Conservation (phyloP, 2,797 vertebrate genomes). For the Ceryle rudis region DNA sequence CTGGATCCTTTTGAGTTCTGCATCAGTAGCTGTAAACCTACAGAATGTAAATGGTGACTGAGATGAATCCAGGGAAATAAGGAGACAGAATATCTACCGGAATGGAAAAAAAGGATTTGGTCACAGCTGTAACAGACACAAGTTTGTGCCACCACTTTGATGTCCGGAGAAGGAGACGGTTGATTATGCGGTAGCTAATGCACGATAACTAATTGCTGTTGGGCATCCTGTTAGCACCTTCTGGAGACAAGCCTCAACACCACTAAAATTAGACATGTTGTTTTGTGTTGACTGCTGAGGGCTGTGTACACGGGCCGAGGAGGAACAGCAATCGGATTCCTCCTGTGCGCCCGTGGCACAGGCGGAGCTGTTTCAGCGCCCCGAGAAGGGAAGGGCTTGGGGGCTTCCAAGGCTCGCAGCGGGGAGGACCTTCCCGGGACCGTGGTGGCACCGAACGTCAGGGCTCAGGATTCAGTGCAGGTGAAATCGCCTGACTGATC, state of each 20-base stretch:
- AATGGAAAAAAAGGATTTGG: neutral
- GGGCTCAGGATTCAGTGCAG: no score
- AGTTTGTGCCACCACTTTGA: fast-evolving
- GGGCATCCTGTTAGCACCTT: neutral
- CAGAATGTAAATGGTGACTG: fast-evolving
- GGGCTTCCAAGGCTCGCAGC: no score
- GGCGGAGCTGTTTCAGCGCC: fast-evolving
- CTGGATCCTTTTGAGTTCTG: neutral
- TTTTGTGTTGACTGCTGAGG: neutral
- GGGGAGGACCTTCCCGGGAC: no score
- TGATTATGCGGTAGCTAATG: fast-evolving
- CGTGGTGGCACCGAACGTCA: fast-evolving
- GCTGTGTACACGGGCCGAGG: neutral
- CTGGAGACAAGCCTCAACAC: neutral
- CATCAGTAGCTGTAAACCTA: no score
- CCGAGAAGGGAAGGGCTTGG: neutral
- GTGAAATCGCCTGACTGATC: no score
- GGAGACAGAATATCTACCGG: no score
- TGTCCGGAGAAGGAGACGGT: neutral
- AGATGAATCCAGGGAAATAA: neutral
- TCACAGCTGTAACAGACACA: fast-evolving
- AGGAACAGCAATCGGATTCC: fast-evolving
- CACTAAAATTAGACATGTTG: neutral
- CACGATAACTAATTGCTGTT: neutral
- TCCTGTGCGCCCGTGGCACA: neutral